Percentiles rank a stretch among this genome's conserved stretches.
phyloP scores from a whole-genome alignment of 2,888 invertebrate species.

The Bhutanitis thaidina region DNA sequence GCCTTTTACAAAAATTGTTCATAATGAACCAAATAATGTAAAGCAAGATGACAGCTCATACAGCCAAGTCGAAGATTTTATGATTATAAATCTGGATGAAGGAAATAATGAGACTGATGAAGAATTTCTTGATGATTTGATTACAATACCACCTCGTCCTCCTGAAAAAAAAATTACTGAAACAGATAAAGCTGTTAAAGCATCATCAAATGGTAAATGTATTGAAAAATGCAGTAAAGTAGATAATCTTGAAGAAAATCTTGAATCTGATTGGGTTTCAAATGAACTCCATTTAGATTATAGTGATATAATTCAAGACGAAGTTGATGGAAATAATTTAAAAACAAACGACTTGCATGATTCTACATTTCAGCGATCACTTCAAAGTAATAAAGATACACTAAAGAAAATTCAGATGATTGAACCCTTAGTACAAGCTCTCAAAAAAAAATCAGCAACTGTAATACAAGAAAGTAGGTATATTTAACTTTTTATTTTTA shows the following conservation, averaged over 20 bases:
- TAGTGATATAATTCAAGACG: conserved; percentile 27
- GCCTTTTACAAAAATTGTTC: conserved; percentile 43
- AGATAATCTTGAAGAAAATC: not conserved
- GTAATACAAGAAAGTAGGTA: conserved; percentile 39
- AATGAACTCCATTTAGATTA: not conserved
- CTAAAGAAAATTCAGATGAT: conserved; percentile 51
- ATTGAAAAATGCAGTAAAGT: not conserved
- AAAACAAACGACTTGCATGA: conserved; percentile 25
- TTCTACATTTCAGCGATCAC: conserved; percentile 15
- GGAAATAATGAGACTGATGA: conserved; percentile 37
- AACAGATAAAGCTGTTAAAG: conserved; percentile 4
- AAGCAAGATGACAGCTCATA: conserved; percentile 56
- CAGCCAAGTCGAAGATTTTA: conserved; percentile 56
- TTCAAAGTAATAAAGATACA: conserved; percentile 24
- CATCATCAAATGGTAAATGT: not conserved
- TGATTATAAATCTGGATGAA: conserved; percentile 32
- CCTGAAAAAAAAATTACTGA: conserved; percentile 22
- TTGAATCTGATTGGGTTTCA: not conserved
- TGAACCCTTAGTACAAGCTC: conserved; percentile 39
- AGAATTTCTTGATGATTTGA: conserved; percentile 50
- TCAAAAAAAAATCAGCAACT: conserved; percentile 34
- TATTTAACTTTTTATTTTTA: not conserved
- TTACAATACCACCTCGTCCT: conserved; percentile 38
- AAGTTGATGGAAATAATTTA: conserved; percentile 35
- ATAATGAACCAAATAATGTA: conserved; percentile 28